Evolutionary conservation across 1,140 invertebrate genomes (phyloP).

Genomic region (Cyphomyrmex costatus): DNA sequence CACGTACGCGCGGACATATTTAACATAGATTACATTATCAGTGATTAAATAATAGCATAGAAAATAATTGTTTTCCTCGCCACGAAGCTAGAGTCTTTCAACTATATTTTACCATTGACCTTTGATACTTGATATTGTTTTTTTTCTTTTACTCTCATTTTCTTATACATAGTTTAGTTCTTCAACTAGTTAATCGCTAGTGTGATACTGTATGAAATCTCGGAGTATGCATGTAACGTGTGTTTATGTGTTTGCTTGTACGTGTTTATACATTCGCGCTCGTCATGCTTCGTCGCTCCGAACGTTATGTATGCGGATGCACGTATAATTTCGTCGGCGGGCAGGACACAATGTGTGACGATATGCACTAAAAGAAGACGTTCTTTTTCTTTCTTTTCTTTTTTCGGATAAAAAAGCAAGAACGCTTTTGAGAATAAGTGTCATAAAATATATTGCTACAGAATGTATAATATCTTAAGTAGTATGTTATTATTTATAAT

Average conservation of each 20-base stretch:
- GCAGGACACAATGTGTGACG: slow-evolving; percentile 27
- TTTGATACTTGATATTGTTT: slow-evolving; percentile 61
- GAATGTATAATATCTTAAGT: slow-evolving; percentile 32
- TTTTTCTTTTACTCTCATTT: slow-evolving; percentile 52
- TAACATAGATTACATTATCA: slow-evolving; percentile 59
- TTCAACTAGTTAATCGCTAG: slow-evolving; percentile 54
- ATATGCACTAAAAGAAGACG: slow-evolving; percentile 25
- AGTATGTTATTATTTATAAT: slow-evolving; percentile 41
- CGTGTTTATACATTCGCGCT: slow-evolving; percentile 27
- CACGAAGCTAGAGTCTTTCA: slow-evolving; percentile 56
- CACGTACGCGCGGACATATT: slow-evolving; percentile 19
- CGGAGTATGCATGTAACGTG: slow-evolving; percentile 38
- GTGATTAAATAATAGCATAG: slow-evolving; percentile 63
- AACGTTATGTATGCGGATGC: slow-evolving; percentile 9
- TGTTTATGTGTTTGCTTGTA: slow-evolving; percentile 2
- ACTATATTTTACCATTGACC: slow-evolving; percentile 60
- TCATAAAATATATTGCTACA: slow-evolving; percentile 45
- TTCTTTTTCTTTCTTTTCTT: too few relatives aligned
- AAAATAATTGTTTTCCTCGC: slow-evolving; percentile 61
- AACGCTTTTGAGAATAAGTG: background rate
- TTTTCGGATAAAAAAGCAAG: slow-evolving; percentile 11
- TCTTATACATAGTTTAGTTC: slow-evolving; percentile 40
- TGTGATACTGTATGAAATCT: slow-evolving; percentile 52
- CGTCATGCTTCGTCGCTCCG: background rate
- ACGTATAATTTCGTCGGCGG: slow-evolving; percentile 42